These are phyloP conservation scores for Heterochromis multidens DNA, from an alignment of 2,113 vertebrate species.

Conservation along the genomic window DNA sequence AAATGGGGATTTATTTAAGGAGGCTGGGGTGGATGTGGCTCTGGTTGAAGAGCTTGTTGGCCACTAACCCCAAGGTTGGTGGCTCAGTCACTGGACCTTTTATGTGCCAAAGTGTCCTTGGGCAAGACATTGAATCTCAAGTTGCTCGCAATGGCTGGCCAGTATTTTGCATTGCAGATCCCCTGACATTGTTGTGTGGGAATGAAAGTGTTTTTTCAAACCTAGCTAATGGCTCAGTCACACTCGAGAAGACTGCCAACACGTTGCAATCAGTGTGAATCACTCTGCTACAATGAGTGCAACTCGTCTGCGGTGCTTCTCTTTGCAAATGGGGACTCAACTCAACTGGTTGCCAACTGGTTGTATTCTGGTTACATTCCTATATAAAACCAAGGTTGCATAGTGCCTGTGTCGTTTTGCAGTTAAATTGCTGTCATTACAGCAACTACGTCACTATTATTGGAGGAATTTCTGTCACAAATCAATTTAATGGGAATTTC, in stretches of 20 bases:
- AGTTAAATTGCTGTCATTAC: neutral
- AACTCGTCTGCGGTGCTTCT: fast-evolving
- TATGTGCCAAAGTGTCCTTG: neutral
- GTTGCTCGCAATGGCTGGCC: neutral
- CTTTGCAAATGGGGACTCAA: neutral
- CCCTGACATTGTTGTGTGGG: neutral
- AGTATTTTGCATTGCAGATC: neutral
- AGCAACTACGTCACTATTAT: neutral
- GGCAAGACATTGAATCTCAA: neutral
- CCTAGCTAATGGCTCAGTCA: neutral
- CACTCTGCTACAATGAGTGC: neutral
- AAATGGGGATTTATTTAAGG: neutral
- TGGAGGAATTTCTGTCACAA: neutral
- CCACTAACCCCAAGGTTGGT: neutral
- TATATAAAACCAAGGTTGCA: neutral
- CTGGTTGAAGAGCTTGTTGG: neutral
- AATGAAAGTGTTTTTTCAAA: neutral
- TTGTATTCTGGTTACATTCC: neutral
- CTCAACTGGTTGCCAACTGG: too few relatives aligned
- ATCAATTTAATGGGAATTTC: neutral
- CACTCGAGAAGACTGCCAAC: neutral
- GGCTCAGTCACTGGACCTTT: neutral
- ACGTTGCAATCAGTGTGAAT: neutral
- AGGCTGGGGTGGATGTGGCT: neutral
- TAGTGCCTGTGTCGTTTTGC: neutral